Conservation (phyloP, 1,140 invertebrate species). For the Monomorium pharaonis region DNA sequence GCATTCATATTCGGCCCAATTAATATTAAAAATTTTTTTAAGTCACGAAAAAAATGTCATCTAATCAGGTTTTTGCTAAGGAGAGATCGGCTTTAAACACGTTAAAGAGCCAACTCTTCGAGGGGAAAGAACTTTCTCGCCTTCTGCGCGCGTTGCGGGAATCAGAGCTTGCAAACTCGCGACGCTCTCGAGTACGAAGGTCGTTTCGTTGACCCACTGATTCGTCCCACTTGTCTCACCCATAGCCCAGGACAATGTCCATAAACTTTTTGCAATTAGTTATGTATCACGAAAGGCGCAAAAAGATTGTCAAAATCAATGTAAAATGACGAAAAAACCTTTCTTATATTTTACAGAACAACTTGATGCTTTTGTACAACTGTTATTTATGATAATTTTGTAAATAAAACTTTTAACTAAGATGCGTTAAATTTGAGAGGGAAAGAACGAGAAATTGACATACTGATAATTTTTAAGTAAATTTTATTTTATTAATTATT, state of each 20-base stretch:
- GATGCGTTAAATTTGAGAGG: not conserved
- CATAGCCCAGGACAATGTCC: not conserved
- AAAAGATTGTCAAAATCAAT: not conserved
- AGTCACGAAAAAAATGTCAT: not conserved
- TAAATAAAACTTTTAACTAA: not conserved
- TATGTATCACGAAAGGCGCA: not conserved
- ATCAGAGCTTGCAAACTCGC: constrained; percentile 68
- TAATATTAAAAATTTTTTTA: not conserved
- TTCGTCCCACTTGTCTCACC: constrained; percentile 65
- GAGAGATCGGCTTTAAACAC: constrained; percentile 35
- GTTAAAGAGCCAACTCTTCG: constrained; percentile 10
- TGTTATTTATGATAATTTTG: not conserved
- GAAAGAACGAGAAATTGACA: not conserved
- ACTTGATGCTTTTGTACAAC: no score
- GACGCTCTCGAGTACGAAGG: constrained; percentile 66
- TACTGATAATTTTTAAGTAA: not conserved
- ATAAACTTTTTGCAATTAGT: not conserved
- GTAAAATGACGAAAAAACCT: not conserved
- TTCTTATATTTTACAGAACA: not conserved
- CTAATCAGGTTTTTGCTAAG: not conserved
- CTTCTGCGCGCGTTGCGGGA: constrained; percentile 56
- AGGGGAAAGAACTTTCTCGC: constrained; percentile 63
- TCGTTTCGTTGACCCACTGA: constrained; percentile 71
- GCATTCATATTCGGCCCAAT: not conserved
- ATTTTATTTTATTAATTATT: not conserved